Base-by-base conservation (phyloP, 2,888 invertebrate genomes). In the Drosophila melanosoma region DNA sequence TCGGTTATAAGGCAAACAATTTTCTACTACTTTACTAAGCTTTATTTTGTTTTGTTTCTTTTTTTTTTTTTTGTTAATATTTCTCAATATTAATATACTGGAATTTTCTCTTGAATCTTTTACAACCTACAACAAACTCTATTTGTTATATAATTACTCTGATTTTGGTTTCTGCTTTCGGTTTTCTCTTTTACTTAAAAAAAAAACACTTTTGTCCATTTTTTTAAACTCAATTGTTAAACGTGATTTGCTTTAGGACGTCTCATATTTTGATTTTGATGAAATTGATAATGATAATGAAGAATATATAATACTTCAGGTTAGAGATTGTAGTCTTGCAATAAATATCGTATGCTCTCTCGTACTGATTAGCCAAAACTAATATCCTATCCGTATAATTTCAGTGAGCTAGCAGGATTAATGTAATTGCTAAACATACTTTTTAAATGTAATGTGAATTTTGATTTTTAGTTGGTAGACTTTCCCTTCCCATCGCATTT, bases 221-320 rank as follows among this genome's bases (percentile, higher is more conserved):
- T 57, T 60, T 26, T 59, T 26, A 1, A 35, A 32, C 45, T 45
- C 45, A 70, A 68, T 65, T 72, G 8, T 77, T 66, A 33, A 69
- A 58, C 72, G 59, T 67, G 42, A 63, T 68, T 64, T 72, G 64
- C 68, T 66, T 64, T 89, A 91, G 91, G 92, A 91, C 78, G 78
- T 89, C 82, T 92, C 91, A 53, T 92, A 91, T 92, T 91, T 91
- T 91, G 92, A 93, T 90, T 92, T 91, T 82, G 92, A 93, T 82
- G 92, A 92, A 80, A 91, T 91, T 77, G 91, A 93, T 82, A 92
- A 93, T 83, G 92, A 85, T 48, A 82, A 82, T 74, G 80, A 85
- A 73, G 85, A 93, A 85, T 91, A 91, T 89, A 92, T 93, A 87
- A 91, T 93, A 87, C 84, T 93, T 79, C 91, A 93, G 93, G 93